Evolutionary conservation across 1,140 invertebrate genomes (phyloP), one percentile per base, ranked within the genome.

Genomic region (Macrocentrus cingulum): DNA sequence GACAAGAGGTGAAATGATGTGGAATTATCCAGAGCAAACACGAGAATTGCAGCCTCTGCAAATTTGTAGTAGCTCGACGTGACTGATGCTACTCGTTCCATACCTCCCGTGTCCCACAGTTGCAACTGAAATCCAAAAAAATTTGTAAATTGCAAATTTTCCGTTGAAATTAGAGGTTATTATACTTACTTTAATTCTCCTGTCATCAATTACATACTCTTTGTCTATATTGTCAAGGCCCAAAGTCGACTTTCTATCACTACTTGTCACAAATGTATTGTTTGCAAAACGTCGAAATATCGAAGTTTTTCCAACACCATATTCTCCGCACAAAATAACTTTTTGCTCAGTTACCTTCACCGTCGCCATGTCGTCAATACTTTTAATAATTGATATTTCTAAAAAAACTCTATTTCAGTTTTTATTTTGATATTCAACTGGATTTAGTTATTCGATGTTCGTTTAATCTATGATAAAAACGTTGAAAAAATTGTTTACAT

Each of bases 41-140:
- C 92, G 41, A 95, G 78, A 64, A 96, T 90, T 45, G 92, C 93
- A 56, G 91, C 93, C 74, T 95, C 92, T 8, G 92, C 91, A 82
- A 94, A 94, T 81, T 95, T 95, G 69, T 95, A 95, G 71, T 96
- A 96, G 64, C 91, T 93, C 11, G 91, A 93, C 1, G 92, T 95
- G 7, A 96, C 90, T n/a, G 91, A 92, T 20, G 92, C 92, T 32
- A 95, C 91, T 73, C 93, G 83, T 80, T 96, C 93, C 91, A 95
- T 94, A 57, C 92, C 93, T 66, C 92, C 92, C 39, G 93, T 96
- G 69, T 96, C 93, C 92, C 92, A 96, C 65, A 95, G 76, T 81
- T 94, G 91, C 37, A 95, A 79, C 92, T 95, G 65, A 45, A 80
- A 81, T 66, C 60, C 29, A 29, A 62, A 68, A 68, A 25, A 19